Percentiles rank a stretch among this genome's conserved stretches.
These are phyloP conservation scores for Lithophane ornitopus DNA, from an alignment of 2,888 invertebrate genomes.

Conservation along the genomic window DNA sequence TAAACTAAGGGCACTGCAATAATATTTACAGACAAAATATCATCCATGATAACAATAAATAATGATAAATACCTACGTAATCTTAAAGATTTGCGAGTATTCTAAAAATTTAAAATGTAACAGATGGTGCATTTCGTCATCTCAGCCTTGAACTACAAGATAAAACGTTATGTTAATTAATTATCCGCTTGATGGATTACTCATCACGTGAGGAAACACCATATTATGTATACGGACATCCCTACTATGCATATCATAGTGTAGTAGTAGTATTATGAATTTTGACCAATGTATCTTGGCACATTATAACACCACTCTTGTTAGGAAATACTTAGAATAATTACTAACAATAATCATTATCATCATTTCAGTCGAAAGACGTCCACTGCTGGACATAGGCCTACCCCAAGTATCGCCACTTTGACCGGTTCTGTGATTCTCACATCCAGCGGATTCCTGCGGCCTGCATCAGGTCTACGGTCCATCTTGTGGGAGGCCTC, in stretches of 20 bases:
- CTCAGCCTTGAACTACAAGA: conserved; percentile 10
- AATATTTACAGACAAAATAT: background rate
- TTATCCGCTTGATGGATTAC: conserved; percentile 8
- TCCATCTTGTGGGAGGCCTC: no score
- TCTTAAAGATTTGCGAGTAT: background rate
- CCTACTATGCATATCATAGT: background rate
- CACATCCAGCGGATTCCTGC: no score
- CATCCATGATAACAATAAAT: background rate
- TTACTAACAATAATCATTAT: no score
- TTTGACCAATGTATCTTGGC: background rate
- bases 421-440: no score
- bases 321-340: background rate
- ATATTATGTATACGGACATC: background rate
- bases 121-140: background rate
- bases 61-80: no score
- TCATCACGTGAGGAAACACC: conserved; percentile 41
- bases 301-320: background rate
- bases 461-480: no score
- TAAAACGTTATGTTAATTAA: conserved; percentile 6
- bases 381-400: no score
- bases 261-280: background rate
- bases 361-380: no score
- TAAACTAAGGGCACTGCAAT: background rate
- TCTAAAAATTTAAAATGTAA: background rate
- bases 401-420: no score